Evolutionary conservation across 2,888 invertebrate species (phyloP).

Genomic region (Hololepta plana): DNA sequence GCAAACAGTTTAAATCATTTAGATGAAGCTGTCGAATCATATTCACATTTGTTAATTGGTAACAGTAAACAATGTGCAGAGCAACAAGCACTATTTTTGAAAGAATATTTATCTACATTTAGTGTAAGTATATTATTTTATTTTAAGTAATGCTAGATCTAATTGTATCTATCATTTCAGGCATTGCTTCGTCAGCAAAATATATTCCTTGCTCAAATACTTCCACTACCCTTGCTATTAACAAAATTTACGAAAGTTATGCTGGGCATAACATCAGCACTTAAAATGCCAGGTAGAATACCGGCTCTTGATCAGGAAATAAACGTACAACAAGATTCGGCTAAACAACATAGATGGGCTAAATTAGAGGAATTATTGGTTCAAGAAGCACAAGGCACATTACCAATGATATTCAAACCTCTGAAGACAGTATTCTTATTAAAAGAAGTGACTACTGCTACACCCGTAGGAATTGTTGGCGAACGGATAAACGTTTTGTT

Average conservation of each 20-base stretch:
- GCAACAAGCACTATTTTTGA: conserved; percentile 65
- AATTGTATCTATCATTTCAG: conserved; percentile 6
- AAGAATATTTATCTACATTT: conserved; percentile 73
- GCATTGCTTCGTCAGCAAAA: conserved; percentile 10
- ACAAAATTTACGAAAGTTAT: conserved; percentile 52
- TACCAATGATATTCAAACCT: conserved; percentile 64
- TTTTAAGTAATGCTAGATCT: conserved; percentile 1
- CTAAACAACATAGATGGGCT: conserved; percentile 35
- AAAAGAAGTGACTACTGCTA: conserved; percentile 40
- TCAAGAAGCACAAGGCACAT: conserved; percentile 45
- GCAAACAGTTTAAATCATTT: conserved; percentile 62
- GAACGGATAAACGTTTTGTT: conserved; percentile 70
- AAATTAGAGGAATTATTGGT: conserved; percentile 63
- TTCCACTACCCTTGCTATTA: conserved; percentile 60
- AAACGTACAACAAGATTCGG: conserved; percentile 17
- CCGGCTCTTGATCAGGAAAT: conserved; percentile 33
- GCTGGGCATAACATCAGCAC: conserved; percentile 38
- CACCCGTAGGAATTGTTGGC: conserved; percentile 56
- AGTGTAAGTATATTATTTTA: conserved; percentile 36
- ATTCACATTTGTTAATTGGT: conserved; percentile 57
- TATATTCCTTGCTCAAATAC: conserved; percentile 23
- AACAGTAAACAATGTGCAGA: conserved; percentile 49
- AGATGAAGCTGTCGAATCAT: conserved; percentile 52
- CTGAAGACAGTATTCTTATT: conserved; percentile 54
- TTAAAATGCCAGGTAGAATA: conserved; percentile 35